A percentile compares a stretch with the other conserved stretches of the same genome.
Evolutionary conservation across 2,888 invertebrate genomes (phyloP).

Genomic region (Drosophila gaucha): DNA sequence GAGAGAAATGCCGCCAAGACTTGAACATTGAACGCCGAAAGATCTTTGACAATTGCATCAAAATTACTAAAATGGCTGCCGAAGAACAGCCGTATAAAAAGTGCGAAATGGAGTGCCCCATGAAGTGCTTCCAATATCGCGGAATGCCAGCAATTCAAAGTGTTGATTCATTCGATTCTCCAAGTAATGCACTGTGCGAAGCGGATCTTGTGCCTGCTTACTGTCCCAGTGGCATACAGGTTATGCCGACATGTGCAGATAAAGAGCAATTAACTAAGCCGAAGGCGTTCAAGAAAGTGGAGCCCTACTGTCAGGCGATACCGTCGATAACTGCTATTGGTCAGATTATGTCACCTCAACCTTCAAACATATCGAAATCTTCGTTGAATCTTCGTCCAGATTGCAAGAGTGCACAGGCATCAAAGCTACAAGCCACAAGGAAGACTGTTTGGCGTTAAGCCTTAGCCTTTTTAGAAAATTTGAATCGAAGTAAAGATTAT

Average conservation of each 20-base stretch:
- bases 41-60: conserved; percentile 52
- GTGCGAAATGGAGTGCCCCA: conserved; percentile 40
- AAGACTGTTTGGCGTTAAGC: background rate
- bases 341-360: no score
- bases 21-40: conserved; percentile 35
- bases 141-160: conserved; percentile 43
- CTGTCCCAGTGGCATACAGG: conserved; percentile 1
- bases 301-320: background rate
- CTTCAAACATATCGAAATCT: no score
- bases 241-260: background rate
- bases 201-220: background rate
- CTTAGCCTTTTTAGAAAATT: background rate
- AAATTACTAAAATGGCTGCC: conserved; percentile 53
- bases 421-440: background rate
- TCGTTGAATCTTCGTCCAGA: no score
- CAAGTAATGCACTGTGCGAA: background rate
- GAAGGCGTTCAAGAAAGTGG: background rate
- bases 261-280: background rate
- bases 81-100: conserved; percentile 41
- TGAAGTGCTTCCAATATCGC: conserved; percentile 23
- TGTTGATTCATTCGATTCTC: conserved; percentile 42
- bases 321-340: no score
- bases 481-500: no score
- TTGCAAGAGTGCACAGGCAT: background rate
- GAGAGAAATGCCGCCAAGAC: conserved; percentile 47